phyloP scores from a whole-genome alignment of 2,797 vertebrate genomes.

The Percopsis omiscomaycus region DNA sequence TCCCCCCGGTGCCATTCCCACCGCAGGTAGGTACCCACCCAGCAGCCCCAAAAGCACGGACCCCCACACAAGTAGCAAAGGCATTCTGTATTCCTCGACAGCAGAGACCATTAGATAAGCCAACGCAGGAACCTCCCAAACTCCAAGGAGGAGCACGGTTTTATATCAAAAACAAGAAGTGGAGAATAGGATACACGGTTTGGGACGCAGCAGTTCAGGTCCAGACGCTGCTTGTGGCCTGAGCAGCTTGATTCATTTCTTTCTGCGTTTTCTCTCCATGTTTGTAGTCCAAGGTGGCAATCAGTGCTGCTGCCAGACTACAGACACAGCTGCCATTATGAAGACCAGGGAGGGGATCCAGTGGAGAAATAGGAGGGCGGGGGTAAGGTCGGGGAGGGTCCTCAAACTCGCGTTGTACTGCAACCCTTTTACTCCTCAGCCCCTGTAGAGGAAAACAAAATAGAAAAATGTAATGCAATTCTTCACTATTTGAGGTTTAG shows the following conservation, averaged over 20 bases:
- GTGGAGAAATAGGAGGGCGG: constrained; percentile 8
- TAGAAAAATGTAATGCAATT: too few relatives aligned
- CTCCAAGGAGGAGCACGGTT: constrained; percentile 37
- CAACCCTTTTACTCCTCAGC: not conserved
- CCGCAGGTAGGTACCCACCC: constrained; percentile 79
- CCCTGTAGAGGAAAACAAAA: too few relatives aligned
- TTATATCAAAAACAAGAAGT: constrained; percentile 27
- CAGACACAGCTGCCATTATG: constrained; percentile 80
- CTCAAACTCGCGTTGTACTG: constrained; percentile 10
- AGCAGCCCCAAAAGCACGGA: constrained; percentile 81
- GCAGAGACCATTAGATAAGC: constrained; percentile 12
- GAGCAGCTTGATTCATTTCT: constrained; percentile 90
- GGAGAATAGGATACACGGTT: constrained; percentile 29
- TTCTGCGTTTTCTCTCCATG: constrained; percentile 99
- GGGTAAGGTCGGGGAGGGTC: not conserved
- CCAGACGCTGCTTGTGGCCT: constrained; percentile 71
- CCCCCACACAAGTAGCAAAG: constrained; percentile 80
- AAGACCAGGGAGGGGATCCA: constrained; percentile 31
- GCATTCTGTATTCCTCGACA: constrained; percentile 59
- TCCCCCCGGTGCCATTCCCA: constrained; percentile 78
- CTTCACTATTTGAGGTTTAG: too few relatives aligned
- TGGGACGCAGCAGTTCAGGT: constrained; percentile 74
- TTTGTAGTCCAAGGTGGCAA: constrained; percentile 71
- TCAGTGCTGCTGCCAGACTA: constrained; percentile 77
- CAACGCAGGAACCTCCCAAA: constrained; percentile 57